phyloP scores from a whole-genome alignment of 2,888 invertebrate species.

The Morpho deidamia region DNA sequence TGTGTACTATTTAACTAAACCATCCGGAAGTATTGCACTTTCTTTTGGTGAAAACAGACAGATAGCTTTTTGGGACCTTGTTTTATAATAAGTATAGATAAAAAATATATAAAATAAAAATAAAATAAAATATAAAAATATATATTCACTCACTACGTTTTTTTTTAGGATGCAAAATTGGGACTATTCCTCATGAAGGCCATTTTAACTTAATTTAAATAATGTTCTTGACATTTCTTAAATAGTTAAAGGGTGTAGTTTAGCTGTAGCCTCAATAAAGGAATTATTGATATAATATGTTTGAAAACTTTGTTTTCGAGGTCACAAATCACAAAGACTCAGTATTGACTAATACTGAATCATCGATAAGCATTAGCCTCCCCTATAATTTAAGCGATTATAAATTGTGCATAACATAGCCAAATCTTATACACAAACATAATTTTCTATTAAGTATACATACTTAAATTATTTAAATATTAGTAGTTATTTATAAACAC shows the following conservation, averaged over 20 bases:
- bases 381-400: background rate
- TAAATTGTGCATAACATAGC: background rate
- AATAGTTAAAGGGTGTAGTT: background rate
- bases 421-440: background rate
- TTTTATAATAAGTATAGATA: too few species aligned
- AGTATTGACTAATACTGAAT: slow-evolving; percentile 1
- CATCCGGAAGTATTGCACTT: too few species aligned
- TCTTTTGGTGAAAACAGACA: too few species aligned
- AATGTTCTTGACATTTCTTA: background rate
- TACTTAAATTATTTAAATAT: background rate
- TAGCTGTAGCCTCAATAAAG: too few species aligned
- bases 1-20: too few species aligned
- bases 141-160: too few species aligned
- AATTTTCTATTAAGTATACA: background rate
- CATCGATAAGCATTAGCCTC: background rate
- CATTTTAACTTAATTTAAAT: background rate
- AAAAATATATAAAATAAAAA: too few species aligned
- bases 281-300: background rate
- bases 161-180: too few species aligned
- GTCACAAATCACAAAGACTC: background rate
- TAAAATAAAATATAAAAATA: too few species aligned
- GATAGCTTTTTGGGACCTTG: too few species aligned
- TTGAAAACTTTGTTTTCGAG: background rate
- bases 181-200: too few species aligned
- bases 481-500: background rate